phyloP scores from a whole-genome alignment of 2,113 vertebrate species.

The Chaenocephalus aceratus region DNA sequence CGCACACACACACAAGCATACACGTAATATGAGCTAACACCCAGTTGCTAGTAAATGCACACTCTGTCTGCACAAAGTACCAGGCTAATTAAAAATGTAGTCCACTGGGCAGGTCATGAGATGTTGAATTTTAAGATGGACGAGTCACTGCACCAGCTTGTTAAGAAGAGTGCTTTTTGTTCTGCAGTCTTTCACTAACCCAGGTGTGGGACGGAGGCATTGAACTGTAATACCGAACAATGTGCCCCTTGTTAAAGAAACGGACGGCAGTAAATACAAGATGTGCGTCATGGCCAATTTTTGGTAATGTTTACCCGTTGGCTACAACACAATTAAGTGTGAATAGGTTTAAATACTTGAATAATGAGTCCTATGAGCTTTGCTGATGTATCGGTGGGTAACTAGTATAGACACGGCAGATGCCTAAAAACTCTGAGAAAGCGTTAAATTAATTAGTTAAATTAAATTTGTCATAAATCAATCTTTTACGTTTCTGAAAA shows the following conservation, averaged over 20 bases:
- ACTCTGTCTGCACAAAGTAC: not conserved
- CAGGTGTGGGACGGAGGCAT: not conserved
- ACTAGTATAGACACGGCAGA: no score
- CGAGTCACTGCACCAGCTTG: not conserved
- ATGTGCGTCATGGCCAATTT: no score
- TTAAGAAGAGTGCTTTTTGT: not conserved
- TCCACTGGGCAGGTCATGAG: not conserved
- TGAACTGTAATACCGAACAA: not conserved
- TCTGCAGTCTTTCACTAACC: not conserved
- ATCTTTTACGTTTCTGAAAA: no score
- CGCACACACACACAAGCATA: not conserved
- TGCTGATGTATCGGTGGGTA: no score
- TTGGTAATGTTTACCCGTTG: not conserved
- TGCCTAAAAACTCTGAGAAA: no score
- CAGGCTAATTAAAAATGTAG: slow-evolving; percentile 5
- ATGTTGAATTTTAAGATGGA: not conserved
- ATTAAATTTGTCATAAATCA: no score
- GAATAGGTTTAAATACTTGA: not conserved
- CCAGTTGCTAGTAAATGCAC: not conserved
- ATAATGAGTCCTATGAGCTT: no score
- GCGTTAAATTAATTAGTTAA: no score
- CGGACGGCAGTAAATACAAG: not conserved
- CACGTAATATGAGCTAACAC: slow-evolving; percentile 3
- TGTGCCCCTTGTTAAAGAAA: not conserved
- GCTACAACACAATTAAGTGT: not conserved